Base-by-base conservation (phyloP, 1,140 invertebrate species). In the Hermatobates lingyangjiaoensis region DNA sequence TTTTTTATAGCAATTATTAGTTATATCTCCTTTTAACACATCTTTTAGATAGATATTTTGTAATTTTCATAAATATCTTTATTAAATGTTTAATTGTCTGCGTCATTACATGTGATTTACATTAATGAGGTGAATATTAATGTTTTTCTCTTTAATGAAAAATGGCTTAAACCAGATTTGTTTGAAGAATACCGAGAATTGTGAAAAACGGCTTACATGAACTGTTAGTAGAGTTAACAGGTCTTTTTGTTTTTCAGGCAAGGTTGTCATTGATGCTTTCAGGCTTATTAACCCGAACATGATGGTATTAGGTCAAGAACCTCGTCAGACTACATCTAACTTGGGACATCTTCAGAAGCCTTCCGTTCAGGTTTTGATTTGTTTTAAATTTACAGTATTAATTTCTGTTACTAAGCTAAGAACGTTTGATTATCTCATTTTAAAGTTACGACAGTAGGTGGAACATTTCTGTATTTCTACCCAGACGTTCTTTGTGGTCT, bases 271-370 rank as follows among this genome's bases (percentile, higher is more conserved):
- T 57, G 89, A 94, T 73, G 89, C 89, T 56, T 93, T 92, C 71
- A 77, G 87, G 59, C 74, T 98, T 53, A 99, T 99, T 58, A 98
- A 98, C 70, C 93, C 96, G 2, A 98, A 98, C 63, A 96, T 95
- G 83, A 91, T 98, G 83, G 94, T 98, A 5, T 69, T 98, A 20
- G 93, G 92, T 1, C 95, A 99, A 69, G 96, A 99, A 66, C 94
- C 95, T 0, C 73, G 96, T 54, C 96, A 99, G 67, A 98, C 95
- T 0, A 99, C 96, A 3, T 97, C 93, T 26, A 98, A 98, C 70
- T 74, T 99, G 59, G 96, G 96, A 2, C 94, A 99, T 71, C 73
- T 99, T 54, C 90, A 98, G 61, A 98, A 98, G 70, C 94, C 94
- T 0, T 97, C 92, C n/a, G 95, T 98, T 55, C 93, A 81, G 67